phyloP scores from a whole-genome alignment of 2,797 vertebrate species.

The Xenops minutus region DNA sequence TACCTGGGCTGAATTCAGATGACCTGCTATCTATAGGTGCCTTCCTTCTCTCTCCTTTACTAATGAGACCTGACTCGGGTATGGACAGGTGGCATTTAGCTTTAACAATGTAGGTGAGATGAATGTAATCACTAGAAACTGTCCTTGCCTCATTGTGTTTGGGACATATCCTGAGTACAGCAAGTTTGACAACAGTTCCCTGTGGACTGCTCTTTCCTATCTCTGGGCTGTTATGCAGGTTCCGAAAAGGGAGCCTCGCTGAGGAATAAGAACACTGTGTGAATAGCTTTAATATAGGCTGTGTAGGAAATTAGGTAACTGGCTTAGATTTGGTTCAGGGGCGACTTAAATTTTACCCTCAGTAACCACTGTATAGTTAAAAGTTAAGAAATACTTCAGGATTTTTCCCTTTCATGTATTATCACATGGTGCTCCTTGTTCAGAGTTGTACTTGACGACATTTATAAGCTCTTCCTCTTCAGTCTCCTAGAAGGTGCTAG shows the following conservation, averaged over 20 bases:
- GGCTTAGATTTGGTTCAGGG: neutral
- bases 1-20: neutral
- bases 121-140: neutral
- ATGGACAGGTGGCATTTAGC: neutral
- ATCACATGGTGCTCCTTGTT: neutral
- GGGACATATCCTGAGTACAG: neutral
- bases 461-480: neutral
- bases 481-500: neutral
- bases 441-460: neutral
- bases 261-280: neutral
- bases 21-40: neutral
- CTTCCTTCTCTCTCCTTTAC: neutral
- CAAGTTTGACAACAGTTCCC: neutral
- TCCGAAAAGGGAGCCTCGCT: neutral
- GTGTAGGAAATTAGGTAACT: neutral
- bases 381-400: neutral
- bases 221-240: neutral
- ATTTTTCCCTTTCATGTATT: neutral
- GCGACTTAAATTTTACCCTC: neutral
- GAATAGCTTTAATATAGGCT: neutral
- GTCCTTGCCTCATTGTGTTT: neutral
- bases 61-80: neutral
- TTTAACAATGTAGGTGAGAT: neutral
- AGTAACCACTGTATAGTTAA: neutral
- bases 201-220: neutral